Base-by-base conservation (phyloP, 1,140 invertebrate genomes). In the Drosophila sproati region DNA sequence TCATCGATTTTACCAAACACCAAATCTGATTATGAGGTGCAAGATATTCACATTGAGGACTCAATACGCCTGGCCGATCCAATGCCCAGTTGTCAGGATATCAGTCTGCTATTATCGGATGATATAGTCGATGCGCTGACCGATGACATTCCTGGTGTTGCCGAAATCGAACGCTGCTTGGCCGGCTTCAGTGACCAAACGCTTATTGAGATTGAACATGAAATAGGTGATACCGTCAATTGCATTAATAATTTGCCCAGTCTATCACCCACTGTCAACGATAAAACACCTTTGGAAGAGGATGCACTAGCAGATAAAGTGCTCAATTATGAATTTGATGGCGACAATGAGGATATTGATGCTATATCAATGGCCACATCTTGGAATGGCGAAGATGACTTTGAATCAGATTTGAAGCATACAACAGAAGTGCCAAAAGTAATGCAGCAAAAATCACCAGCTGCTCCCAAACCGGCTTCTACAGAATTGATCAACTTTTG, bases 331-430 rank as follows among this genome's bases (percentile, higher is more conserved):
- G 10, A n/a, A 43, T 20, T 20, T 20, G 74, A 70, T n/a, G 35
- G 31, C 3, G 34, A 72, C 3, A 63, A 73, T 6, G 68, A 63
- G 0, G 60, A 73, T n/a, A 50, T 62, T 8, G 85, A 89, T 66
- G 43, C 62, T 0, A 37, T 89, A 3, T 81, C 86, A 5, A 59
- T 89, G 28, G 51, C 56, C 2, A 57, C 78, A 5, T 81, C 80
- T 2, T 89, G 74, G 51, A 48, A 79, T 31, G 71, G 52, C 2
- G 68, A 78, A 7, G 75, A 88, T 4, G 68, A 83, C 10, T 12
- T 7, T 34, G 3, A 5, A 5, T 5, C 2, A 4, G 29, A 51
- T 35, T 5, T 2, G 20, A 31, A 64, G 10, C 2, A 43, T 3
- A 54, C 50, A 32, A 20, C 34, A 3, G 35, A 48, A 20, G 43